Evolutionary conservation across 2,888 invertebrate genomes (phyloP).

Genomic region (Yponomeuta malinellus): DNA sequence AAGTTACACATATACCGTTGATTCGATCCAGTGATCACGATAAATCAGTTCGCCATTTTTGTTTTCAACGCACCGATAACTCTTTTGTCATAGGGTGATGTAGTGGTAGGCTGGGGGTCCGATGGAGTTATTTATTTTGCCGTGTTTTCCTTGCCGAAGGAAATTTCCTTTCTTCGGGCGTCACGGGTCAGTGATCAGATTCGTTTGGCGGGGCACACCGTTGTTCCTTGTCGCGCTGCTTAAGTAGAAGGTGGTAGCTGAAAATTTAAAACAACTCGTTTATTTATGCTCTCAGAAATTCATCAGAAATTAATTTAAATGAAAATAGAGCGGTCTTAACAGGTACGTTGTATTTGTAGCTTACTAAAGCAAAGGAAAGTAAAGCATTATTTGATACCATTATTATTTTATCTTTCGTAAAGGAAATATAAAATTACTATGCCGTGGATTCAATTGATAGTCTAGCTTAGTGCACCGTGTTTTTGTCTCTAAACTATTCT

Average conservation of each 20-base stretch:
- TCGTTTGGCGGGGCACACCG: conserved; percentile 50
- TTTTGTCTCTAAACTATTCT: too few relatives aligned
- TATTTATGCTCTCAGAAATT: too few relatives aligned
- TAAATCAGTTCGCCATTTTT: conserved; percentile 74
- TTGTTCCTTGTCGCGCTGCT: conserved; percentile 21
- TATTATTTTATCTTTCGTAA: too few relatives aligned
- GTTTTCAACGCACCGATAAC: conserved; percentile 77
- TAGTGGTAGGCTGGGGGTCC: conserved; percentile 55
- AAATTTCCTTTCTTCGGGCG: conserved; percentile 74
- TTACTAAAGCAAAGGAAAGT: too few relatives aligned
- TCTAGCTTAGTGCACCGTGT: too few relatives aligned
- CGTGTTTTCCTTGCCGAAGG: conserved; percentile 72
- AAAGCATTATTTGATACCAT: too few relatives aligned
- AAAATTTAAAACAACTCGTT: conserved; percentile 11
- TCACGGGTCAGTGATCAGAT: conserved; percentile 75
- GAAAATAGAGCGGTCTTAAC: neutral
- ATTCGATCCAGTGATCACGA: conserved; percentile 32
- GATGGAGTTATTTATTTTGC: conserved; percentile 75
- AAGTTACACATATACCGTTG: conserved; percentile 11
- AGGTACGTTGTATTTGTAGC: too few relatives aligned
- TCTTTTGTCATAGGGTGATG: conserved; percentile 76
- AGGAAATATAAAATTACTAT: too few relatives aligned
- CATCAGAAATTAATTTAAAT: neutral
- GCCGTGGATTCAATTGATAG: too few relatives aligned
- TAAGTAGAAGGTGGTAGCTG: conserved; percentile 32